phyloP scores from a whole-genome alignment of 1,140 invertebrate genomes.

The Antheraea pernyi region DNA sequence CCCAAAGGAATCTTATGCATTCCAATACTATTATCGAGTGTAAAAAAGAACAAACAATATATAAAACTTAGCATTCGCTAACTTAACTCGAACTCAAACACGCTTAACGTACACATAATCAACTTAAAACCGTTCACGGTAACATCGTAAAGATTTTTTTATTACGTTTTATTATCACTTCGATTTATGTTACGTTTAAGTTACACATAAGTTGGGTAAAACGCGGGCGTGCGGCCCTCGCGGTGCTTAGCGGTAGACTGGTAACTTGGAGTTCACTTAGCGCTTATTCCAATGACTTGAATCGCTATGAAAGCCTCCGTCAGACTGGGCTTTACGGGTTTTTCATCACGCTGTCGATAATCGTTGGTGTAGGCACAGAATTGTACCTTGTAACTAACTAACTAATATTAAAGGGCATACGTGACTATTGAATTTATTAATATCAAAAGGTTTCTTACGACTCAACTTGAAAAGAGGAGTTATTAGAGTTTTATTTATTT shows the following conservation, averaged over 20 bases:
- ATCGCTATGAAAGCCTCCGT: constrained; percentile 6
- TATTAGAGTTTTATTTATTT: too few species aligned
- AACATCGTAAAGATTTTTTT: neutral
- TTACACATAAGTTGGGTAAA: constrained; percentile 22
- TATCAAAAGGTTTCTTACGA: too few species aligned
- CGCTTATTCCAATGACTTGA: constrained; percentile 19
- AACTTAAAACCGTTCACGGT: constrained; percentile 12
- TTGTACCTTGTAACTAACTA: too few species aligned
- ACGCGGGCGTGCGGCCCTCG: constrained; percentile 24
- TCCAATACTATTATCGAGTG: constrained; percentile 16
- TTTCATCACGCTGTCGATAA: neutral
- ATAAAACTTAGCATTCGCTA: constrained; percentile 21
- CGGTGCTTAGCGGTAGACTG: constrained; percentile 25
- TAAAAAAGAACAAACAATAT: constrained; percentile 20
- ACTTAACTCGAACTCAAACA: constrained; percentile 14
- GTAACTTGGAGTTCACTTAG: constrained; percentile 24
- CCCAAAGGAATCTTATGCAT: constrained; percentile 4
- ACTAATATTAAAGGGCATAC: neutral
- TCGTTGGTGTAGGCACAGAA: too few species aligned
- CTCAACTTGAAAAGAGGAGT: too few species aligned
- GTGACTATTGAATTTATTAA: neutral
- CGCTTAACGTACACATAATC: neutral
- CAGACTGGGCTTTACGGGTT: neutral
- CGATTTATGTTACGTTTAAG: constrained; percentile 41
- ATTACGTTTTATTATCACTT: constrained; percentile 14